Conservation (phyloP, 2,113 vertebrate genomes). For the Pristiophorus japonicus region DNA sequence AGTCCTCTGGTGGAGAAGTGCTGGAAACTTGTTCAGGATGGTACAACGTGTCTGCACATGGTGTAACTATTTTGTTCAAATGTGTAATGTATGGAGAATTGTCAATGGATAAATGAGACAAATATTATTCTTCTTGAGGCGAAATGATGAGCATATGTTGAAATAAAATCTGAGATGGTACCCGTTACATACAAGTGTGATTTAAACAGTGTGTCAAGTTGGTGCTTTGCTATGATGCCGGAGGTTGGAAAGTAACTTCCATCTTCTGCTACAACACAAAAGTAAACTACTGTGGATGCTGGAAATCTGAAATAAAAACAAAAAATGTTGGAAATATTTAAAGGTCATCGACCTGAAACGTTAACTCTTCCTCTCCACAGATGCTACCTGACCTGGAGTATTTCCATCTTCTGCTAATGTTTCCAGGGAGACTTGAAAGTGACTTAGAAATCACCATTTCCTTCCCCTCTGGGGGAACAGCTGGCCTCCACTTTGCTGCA, state of each 20-base stretch:
- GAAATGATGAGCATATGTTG: slow-evolving; percentile 55
- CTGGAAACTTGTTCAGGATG: slow-evolving; percentile 40
- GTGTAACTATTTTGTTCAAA: slow-evolving; percentile 26
- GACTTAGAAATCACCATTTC: neutral
- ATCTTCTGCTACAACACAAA: neutral
- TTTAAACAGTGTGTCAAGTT: slow-evolving; percentile 9
- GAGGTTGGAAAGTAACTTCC: neutral
- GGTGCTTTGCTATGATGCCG: neutral
- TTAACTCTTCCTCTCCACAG: neutral
- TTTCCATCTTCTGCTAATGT: neutral
- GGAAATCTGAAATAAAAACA: neutral
- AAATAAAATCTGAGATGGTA: slow-evolving; percentile 75
- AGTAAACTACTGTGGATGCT: neutral
- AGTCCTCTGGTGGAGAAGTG: slow-evolving; percentile 13
- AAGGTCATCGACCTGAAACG: too few species aligned
- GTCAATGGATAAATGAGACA: slow-evolving; percentile 47
- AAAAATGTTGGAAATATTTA: neutral
- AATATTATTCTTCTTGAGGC: slow-evolving; percentile 56
- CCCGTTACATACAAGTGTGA: slow-evolving; percentile 53
- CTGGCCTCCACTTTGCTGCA: neutral
- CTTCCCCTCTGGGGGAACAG: neutral
- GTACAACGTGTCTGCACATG: slow-evolving; percentile 39
- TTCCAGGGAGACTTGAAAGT: neutral
- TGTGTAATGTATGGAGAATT: slow-evolving; percentile 48
- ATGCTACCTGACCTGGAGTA: neutral